Base-by-base conservation (phyloP, 2,888 invertebrate genomes). In the Oscheius sp. region DNA sequence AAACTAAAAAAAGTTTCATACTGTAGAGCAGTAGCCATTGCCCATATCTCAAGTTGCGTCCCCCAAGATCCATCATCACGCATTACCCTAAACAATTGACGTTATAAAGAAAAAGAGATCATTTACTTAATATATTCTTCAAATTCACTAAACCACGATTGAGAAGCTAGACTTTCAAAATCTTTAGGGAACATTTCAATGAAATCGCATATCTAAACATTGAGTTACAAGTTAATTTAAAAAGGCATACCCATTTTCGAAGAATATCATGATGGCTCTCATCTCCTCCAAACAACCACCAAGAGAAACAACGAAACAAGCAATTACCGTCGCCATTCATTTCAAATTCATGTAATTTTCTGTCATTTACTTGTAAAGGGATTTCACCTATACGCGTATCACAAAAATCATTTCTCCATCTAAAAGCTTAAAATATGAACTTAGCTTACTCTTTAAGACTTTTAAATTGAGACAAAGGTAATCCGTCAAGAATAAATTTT, bases 281-380 rank as follows among this genome's bases (percentile, higher is more conserved):
- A 24, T 57, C 14, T 3, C 65, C 64, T 12, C 24, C 41, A 44
- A 8, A 65, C 26, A 65, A 14, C 56, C 38, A 56, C 56, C 56
- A 65, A 26, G 41, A 41, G 2, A 65, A 30, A 22, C 41, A 41
- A 9, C 65, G 54, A 44, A 65, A 65, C n/a, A 65, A 41, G 22
- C 65, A 65, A 30, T 57, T 54, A 4, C 65, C 65, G 26, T 65
- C 65, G 22, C 65, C 65, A 5, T 36, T 50, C 9, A 63, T 24
- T 2, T 17, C 6, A n/a, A 9, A 6, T 30, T 24, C 12, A 2
- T 38, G 2, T n/a, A 30, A 30, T 2, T 17, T 9, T 8, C 30
- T 8, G 24, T 30, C 22, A 6, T 14, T 4, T 12, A 41, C 14
- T 5, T 4, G 2, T 30, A 24, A n/a, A 26, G 50, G 50, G 6